These are phyloP conservation scores for Centruroides vittatus DNA, from an alignment of 1,140 invertebrate genomes.

Conservation along the genomic window DNA sequence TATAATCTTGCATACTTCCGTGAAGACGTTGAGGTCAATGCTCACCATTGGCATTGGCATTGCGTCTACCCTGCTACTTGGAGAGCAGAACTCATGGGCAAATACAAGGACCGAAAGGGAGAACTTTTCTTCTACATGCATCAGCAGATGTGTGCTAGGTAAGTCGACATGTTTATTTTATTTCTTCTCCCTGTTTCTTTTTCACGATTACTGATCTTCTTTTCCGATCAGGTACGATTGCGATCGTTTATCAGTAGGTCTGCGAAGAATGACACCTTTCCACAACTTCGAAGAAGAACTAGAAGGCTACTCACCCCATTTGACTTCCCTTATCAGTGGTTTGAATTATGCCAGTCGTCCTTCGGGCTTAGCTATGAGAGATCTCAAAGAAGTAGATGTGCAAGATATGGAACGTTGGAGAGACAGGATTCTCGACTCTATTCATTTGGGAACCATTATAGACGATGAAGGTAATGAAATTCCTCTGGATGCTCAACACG, in stretches of 20 bases:
- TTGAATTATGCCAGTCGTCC: slow-evolving; percentile 43
- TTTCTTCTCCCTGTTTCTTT: background rate
- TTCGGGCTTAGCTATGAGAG: slow-evolving; percentile 31
- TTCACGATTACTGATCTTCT: background rate
- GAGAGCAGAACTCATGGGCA: slow-evolving; percentile 23
- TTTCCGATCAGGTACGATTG: slow-evolving; percentile 43
- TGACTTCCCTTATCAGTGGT: slow-evolving; percentile 42
- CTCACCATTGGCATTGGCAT: slow-evolving; percentile 56
- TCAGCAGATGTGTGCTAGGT: slow-evolving; percentile 47
- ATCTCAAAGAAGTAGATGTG: slow-evolving; percentile 28
- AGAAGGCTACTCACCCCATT: slow-evolving; percentile 46
- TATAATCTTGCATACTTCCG: slow-evolving; percentile 58
- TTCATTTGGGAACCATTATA: slow-evolving; percentile 6
- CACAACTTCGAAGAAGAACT: slow-evolving; percentile 13
- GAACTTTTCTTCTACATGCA: slow-evolving; percentile 62
- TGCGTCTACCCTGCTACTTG: slow-evolving; percentile 51
- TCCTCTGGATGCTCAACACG: slow-evolving; percentile 2
- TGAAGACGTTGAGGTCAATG: slow-evolving; percentile 40
- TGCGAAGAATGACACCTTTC: slow-evolving; percentile 22
- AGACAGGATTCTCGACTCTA: slow-evolving; percentile 11
- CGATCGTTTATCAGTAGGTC: slow-evolving; percentile 46
- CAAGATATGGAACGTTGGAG: slow-evolving; percentile 30
- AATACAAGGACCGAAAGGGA: slow-evolving; percentile 45
- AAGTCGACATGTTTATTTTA: background rate
- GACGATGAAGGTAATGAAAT: slow-evolving; percentile 11